Percentiles rank a stretch among this genome's conserved stretches.
Conservation (phyloP, 1,140 invertebrate genomes). For the Ceratina australensis region DNA sequence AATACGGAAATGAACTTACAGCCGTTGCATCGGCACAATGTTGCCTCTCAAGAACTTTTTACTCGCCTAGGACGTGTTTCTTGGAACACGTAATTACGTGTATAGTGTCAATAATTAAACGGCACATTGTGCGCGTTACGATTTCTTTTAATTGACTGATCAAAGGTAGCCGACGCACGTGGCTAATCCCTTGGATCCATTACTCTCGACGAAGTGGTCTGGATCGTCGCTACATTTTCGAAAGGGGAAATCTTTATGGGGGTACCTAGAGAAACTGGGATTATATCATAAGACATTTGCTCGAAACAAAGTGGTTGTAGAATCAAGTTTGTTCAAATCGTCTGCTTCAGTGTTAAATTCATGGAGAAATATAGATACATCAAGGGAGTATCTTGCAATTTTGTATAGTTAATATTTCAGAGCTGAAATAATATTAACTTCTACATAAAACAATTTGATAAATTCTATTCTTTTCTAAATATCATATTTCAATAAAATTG, state of each 20-base stretch:
- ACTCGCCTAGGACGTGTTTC: neutral
- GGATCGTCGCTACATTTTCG: neutral
- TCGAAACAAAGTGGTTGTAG: neutral
- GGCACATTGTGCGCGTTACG: no score
- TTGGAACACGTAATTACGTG: neutral
- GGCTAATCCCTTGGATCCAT: neutral
- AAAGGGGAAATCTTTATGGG: neutral
- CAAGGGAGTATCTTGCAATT: no score
- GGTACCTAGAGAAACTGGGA: neutral
- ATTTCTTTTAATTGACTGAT: neutral
- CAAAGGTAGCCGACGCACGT: neutral
- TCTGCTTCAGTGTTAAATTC: no score
- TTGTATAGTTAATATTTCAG: no score
- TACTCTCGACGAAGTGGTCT: neutral
- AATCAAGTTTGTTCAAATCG: neutral
- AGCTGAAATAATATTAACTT: no score
- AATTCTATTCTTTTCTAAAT: no score
- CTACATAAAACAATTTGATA: no score
- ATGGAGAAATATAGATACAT: no score
- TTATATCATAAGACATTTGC: neutral
- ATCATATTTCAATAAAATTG: no score
- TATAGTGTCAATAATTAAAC: neutral
- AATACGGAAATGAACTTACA: constrained; percentile 63
- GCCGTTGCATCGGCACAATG: neutral
- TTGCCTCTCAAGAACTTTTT: constrained; percentile 5